phyloP scores from a whole-genome alignment of 1,140 invertebrate species.

The Microplitis mediator region DNA sequence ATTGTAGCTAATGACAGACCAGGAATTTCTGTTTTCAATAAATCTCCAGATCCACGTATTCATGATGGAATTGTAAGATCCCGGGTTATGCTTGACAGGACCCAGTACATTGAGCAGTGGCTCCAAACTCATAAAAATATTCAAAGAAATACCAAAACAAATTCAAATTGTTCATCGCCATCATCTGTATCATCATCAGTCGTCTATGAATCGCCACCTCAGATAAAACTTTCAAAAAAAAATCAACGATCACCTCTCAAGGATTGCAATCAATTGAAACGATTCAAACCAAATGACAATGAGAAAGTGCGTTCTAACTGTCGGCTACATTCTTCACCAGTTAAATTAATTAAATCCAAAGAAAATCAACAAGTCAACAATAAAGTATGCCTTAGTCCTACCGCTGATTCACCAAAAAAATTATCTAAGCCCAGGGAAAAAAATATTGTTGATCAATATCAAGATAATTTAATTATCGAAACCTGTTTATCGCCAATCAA shows the following conservation, averaged over 20 bases:
- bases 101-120: background rate
- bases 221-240: background rate
- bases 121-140: background rate
- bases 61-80: no score
- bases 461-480: background rate
- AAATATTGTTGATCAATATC: no score
- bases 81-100: no score
- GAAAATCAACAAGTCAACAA: background rate
- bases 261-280: conserved; percentile 2
- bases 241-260: background rate
- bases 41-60: background rate
- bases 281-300: conserved; percentile 1
- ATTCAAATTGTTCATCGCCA: background rate
- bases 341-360: background rate
- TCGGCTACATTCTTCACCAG: no score
- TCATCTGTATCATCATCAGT: background rate
- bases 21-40: background rate
- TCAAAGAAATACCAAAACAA: background rate
- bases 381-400: no score
- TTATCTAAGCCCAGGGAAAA: no score
- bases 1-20: no score
- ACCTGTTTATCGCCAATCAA: background rate
- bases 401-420: no score
- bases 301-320: background rate
- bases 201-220: no score